A percentile compares a stretch with the other conserved stretches of the same genome.
Evolutionary conservation across 2,113 vertebrate species (phyloP).

Genomic region (Carassius auratus): DNA sequence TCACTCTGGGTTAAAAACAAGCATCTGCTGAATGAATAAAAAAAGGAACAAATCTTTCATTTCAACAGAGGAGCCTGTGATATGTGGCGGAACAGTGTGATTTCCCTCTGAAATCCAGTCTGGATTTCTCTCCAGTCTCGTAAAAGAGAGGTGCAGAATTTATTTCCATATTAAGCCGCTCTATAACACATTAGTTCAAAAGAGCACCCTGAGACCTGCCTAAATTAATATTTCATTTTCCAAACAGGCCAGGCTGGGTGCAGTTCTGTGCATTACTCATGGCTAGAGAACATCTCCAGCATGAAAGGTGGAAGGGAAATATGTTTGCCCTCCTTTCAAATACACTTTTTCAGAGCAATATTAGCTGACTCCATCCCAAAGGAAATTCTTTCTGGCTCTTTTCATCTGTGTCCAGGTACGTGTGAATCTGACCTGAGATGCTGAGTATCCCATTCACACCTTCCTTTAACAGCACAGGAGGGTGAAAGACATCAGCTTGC

Average conservation of each 20-base stretch:
- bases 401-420: constrained; percentile 40
- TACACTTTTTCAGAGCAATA: constrained; percentile 6
- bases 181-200: constrained; percentile 33
- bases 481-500: constrained; percentile 29
- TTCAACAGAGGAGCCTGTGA: constrained; percentile 27
- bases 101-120: constrained; percentile 29
- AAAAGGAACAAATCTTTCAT: constrained; percentile 29
- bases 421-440: constrained; percentile 13
- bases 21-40: constrained; percentile 24
- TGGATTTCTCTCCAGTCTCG: constrained; percentile 14
- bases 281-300: neutral
- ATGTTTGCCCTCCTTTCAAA: constrained; percentile 10
- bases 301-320: constrained; percentile 23
- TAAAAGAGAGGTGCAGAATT: constrained; percentile 44
- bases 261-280: neutral
- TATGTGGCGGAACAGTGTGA: constrained; percentile 1
- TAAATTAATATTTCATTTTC: constrained; percentile 45
- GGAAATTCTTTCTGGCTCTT: constrained; percentile 10
- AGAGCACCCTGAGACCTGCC: constrained; percentile 12
- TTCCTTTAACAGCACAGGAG: constrained; percentile 31
- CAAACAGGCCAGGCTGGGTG: constrained; percentile 9
- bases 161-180: constrained; percentile 50
- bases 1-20: neutral
- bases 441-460: constrained; percentile 49
- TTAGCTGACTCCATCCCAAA: constrained; percentile 21